Base-by-base conservation (phyloP, 2,113 vertebrate species). In the Nerophis lumbriciformis region DNA sequence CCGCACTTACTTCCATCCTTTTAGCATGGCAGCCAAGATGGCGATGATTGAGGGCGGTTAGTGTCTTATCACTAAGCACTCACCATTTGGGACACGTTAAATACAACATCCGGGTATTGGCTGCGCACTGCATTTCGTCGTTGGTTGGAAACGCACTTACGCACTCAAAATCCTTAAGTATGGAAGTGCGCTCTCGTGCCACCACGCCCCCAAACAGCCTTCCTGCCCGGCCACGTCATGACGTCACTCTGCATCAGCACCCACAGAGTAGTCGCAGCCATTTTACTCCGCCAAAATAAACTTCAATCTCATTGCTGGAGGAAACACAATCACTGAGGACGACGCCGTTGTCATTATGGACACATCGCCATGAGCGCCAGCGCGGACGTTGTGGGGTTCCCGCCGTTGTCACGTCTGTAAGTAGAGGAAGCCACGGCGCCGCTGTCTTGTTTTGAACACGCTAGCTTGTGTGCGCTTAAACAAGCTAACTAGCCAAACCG, bases 261-360 rank as follows among this genome's bases (percentile, higher is more conserved):
- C 73, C 6, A 53, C 59, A 28, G 78, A 79, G 59, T 66, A 82
- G 77, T 85, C 81, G 89, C 90, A 85, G 91, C 91, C 91, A 92
- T 92, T 89, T 92, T 91, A 81, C 83, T 87, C 85, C 67, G 83
- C 53, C 63, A 84, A 80, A 28, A 87, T 86, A 90, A 90, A 90
- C 88, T 92, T 90, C 81, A 82, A 56, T 74, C 75, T 68, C 70
- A 52, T n/a, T 65, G 72, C 72, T 37, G 8, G 65, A 52, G 61
- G 66, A 49, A 48, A 72, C 76, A 54, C 55, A 61, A 70, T 68
- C 3, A 47, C 51, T 12, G 9, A 37, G 44, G 21, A 59, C 1
- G 12, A 5, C n/a, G 50, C 11, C 2, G 12, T 19, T 19, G 63
- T 58, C 53, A 54, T 4, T 4, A 52, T 65, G 71, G 73, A 64